These are phyloP conservation scores for Scolopax bukidnonensis DNA, from an alignment of 2,797 vertebrate genomes.

Conservation along the genomic window DNA sequence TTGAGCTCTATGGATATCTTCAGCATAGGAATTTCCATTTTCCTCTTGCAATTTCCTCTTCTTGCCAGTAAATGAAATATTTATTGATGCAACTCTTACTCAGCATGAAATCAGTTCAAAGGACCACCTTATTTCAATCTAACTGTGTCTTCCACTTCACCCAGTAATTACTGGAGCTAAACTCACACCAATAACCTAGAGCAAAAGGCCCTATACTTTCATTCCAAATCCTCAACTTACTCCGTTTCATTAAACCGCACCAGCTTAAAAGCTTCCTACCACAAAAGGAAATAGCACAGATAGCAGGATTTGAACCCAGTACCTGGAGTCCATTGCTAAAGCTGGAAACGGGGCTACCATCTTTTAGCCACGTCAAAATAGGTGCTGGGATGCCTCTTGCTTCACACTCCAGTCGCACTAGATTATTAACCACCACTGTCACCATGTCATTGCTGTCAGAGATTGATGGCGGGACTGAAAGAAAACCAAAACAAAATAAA, in stretches of 20 bases:
- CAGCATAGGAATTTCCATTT: not conserved
- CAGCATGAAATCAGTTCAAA: not conserved
- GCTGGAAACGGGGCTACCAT: conserved; percentile 92
- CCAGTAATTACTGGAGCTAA: not conserved
- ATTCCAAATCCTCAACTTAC: not conserved
- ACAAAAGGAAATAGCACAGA: not conserved
- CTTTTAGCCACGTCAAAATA: conserved; percentile 95
- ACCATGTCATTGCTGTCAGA: conserved; percentile 83
- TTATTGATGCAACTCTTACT: not conserved
- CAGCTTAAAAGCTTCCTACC: not conserved
- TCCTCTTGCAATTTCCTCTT: not conserved
- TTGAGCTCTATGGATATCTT: not conserved
- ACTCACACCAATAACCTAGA: not conserved
- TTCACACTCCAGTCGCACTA: conserved; percentile 89
- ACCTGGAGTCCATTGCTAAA: conserved; percentile 91
- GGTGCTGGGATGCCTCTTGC: conserved; percentile 92
- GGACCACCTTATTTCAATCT: not conserved
- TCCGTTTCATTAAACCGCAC: not conserved
- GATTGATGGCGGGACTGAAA: conserved; percentile 90
- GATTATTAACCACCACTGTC: conserved; percentile 91
- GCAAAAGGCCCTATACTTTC: not conserved
- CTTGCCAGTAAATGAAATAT: not conserved
- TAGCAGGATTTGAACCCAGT: not conserved
- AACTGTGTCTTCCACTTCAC: not conserved
- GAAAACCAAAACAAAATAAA: not conserved